These are phyloP conservation scores for Cepaea hortensis DNA, from an alignment of 2,888 invertebrate genomes.

Conservation along the genomic window DNA sequence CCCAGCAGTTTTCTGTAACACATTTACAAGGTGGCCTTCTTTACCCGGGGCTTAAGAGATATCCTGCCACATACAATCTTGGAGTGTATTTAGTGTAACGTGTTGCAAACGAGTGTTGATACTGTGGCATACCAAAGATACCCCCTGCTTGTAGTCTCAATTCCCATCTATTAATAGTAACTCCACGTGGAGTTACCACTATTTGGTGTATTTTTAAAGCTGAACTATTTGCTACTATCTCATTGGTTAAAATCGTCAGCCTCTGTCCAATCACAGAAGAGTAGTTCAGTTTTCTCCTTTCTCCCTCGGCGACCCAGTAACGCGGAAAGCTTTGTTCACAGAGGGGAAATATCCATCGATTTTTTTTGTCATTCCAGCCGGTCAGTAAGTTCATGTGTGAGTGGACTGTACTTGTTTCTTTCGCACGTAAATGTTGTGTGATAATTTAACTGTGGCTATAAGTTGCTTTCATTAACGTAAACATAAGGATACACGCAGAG, in stretches of 20 bases:
- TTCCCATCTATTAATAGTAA: slow-evolving; percentile 25
- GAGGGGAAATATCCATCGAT: slow-evolving; percentile 15
- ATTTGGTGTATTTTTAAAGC: background rate
- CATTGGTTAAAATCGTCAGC: slow-evolving; percentile 1
- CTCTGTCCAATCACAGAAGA: background rate
- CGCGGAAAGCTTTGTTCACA: slow-evolving; percentile 35
- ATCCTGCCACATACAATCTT: no score
- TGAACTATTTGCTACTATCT: background rate
- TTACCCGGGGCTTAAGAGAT: no score
- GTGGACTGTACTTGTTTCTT: background rate
- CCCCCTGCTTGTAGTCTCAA: no score
- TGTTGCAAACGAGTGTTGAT: no score
- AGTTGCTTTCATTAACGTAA: no score
- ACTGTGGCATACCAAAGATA: no score
- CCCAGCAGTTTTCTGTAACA: no score
- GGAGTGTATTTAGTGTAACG: no score
- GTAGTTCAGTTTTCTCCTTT: slow-evolving; percentile 18
- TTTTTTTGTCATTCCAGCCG: slow-evolving; percentile 15
- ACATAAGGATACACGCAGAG: no score
- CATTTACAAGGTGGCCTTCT: no score
- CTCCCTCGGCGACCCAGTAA: slow-evolving; percentile 8
- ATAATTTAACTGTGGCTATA: no score
- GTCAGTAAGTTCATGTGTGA: slow-evolving; percentile 13
- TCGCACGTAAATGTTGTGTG: background rate
- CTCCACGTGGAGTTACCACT: slow-evolving; percentile 28